Conservation (phyloP, 2,888 invertebrate genomes). For the Hipparchia semele region DNA sequence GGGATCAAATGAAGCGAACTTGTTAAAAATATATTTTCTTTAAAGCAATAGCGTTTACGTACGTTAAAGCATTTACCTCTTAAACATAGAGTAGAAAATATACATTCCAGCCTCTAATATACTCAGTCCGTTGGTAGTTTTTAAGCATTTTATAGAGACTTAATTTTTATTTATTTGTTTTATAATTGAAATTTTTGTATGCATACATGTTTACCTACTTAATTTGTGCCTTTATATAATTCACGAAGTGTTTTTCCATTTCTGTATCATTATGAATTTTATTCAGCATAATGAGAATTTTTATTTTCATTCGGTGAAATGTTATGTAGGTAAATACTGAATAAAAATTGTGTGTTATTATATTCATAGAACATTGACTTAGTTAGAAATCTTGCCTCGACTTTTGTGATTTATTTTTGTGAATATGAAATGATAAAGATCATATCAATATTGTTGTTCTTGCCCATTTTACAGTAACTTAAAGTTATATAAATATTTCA, state of each 20-base stretch:
- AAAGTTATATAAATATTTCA: background rate
- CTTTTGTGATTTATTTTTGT: constrained; percentile 17
- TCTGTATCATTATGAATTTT: background rate
- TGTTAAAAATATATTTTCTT: constrained; percentile 46
- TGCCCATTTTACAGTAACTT: constrained; percentile 5
- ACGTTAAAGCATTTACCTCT: constrained; percentile 63
- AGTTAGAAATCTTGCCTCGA: constrained; percentile 19
- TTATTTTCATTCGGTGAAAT: background rate
- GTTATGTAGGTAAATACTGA: background rate
- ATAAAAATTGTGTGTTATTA: background rate
- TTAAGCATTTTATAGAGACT: background rate
- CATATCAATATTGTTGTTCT: background rate
- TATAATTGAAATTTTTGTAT: background rate
- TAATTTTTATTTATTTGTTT: constrained; percentile 3
- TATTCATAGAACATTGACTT: background rate
- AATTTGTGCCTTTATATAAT: background rate
- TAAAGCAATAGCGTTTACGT: constrained; percentile 33
- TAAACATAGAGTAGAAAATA: constrained; percentile 46
- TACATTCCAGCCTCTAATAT: constrained; percentile 69
- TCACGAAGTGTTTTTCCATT: background rate
- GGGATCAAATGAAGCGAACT: constrained; percentile 68
- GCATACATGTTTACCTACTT: background rate
- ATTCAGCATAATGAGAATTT: background rate
- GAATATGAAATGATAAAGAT: constrained; percentile 7
- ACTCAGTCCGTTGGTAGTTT: constrained; percentile 57